phyloP scores from a whole-genome alignment of 1,140 invertebrate genomes.

The Ptiloglossa arizonensis region DNA sequence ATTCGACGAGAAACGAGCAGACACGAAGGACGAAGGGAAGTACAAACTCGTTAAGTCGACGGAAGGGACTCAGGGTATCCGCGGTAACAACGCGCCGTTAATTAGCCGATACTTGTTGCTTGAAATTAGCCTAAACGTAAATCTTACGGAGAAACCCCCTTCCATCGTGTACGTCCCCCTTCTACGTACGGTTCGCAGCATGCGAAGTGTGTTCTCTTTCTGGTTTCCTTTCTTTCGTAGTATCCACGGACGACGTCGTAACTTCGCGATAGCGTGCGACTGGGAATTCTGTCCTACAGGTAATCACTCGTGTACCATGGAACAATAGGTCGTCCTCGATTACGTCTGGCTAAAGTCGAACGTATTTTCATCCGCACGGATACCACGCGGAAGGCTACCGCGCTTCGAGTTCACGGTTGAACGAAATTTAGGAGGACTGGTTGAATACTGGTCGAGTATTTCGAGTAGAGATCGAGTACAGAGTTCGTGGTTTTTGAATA shows the following conservation, averaged over 20 bases:
- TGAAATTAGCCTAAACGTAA: conserved; percentile 59
- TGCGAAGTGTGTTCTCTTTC: neutral
- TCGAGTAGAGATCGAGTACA: too few species aligned
- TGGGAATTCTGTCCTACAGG: conserved; percentile 48
- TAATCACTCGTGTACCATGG: conserved; percentile 43
- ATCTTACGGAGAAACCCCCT: conserved; percentile 28
- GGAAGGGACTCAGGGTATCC: neutral
- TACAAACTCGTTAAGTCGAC: conserved; percentile 40
- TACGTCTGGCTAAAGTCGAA: conserved; percentile 20
- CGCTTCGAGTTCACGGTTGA: conserved; percentile 28
- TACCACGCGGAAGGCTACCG: conserved; percentile 40
- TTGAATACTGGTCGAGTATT: too few species aligned
- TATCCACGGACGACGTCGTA: conserved; percentile 11
- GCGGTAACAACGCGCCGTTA: conserved; percentile 27
- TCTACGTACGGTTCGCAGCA: neutral
- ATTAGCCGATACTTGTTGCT: conserved; percentile 53
- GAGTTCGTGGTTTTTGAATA: too few species aligned
- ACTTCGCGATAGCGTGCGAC: conserved; percentile 29
- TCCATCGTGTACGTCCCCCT: neutral
- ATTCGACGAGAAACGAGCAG: conserved; percentile 12
- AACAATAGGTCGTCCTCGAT: conserved; percentile 59
- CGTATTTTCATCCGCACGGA: conserved; percentile 10
- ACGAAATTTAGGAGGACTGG: too few species aligned
- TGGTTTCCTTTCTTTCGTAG: conserved; percentile 1
- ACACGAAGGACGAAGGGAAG: neutral